Evolutionary conservation across 37 sponge, comb jelly and placozoan species (phyloP).

Genomic region (Bolinopsis microptera): DNA sequence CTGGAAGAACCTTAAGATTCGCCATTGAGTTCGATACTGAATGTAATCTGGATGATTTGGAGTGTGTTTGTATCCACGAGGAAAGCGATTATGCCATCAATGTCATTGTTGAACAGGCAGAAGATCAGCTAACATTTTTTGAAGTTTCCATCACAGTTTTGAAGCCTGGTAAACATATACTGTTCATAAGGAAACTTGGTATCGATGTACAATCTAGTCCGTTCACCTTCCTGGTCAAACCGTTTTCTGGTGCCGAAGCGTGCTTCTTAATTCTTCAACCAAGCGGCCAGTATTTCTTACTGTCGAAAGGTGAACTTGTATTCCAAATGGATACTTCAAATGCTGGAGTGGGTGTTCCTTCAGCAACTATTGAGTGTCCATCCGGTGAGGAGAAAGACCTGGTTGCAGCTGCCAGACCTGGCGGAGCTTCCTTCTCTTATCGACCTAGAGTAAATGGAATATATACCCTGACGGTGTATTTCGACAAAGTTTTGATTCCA

Average conservation of each 20-base stretch:
- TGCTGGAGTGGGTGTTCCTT: neutral
- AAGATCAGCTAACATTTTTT: neutral
- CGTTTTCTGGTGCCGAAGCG: neutral
- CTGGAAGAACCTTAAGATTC: neutral
- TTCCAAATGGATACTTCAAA: slow-evolving; percentile 12
- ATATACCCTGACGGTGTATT: neutral
- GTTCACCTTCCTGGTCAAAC: neutral
- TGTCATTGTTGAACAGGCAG: neutral
- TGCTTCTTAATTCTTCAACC: neutral
- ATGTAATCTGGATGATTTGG: neutral
- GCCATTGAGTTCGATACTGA: neutral
- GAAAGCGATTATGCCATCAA: neutral
- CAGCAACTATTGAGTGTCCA: neutral
- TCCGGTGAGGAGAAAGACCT: neutral
- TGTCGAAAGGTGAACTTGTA: neutral
- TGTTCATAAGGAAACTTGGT: neutral
- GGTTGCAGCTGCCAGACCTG: neutral
- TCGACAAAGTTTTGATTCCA: neutral
- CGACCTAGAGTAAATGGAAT: slow-evolving; percentile 3
- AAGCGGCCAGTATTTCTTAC: neutral
- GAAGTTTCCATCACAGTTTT: neutral
- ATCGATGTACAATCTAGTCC: slow-evolving; percentile 2
- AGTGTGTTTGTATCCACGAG: neutral
- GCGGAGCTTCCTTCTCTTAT: neutral
- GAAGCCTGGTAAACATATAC: neutral